Percentiles rank a stretch among this genome's conserved stretches.
These are phyloP conservation scores for Penelope pileata DNA, from an alignment of 2,113 vertebrate species.

Conservation along the genomic window DNA sequence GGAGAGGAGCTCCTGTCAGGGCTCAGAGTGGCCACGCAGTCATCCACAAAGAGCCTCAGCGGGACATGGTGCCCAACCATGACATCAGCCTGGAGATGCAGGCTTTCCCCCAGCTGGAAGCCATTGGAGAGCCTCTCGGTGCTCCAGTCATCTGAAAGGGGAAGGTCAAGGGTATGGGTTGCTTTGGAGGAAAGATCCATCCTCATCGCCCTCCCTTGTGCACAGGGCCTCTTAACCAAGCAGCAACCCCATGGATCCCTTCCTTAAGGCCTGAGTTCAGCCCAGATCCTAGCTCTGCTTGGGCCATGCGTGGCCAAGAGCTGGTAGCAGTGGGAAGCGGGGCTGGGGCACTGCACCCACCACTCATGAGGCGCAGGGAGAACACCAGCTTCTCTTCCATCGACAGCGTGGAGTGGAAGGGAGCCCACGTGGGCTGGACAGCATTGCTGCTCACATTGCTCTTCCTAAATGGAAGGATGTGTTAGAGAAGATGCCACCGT, in stretches of 20 bases:
- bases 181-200: too few relatives aligned
- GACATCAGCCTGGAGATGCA: conserved; percentile 46
- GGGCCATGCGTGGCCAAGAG: accelerated
- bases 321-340: accelerated
- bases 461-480: not conserved
- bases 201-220: not conserved
- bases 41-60: conserved; percentile 41
- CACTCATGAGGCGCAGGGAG: conserved; percentile 43
- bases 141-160: conserved; percentile 48
- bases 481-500: not conserved
- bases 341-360: not conserved
- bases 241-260: accelerated
- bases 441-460: conserved; percentile 2
- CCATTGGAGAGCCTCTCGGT: not conserved
- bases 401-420: not conserved
- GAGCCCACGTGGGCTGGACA: not conserved
- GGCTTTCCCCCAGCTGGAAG: conserved; percentile 21
- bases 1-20: not conserved
- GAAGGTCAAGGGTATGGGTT: not conserved
- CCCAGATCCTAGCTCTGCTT: not conserved
- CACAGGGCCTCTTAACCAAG: not conserved
- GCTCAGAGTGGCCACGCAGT: conserved; percentile 5
- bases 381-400: conserved; percentile 3
- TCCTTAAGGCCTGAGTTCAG: not conserved
- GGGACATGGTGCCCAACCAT: not conserved